Conservation (phyloP, 1,140 invertebrate genomes). For the Glomeris maerens region DNA sequence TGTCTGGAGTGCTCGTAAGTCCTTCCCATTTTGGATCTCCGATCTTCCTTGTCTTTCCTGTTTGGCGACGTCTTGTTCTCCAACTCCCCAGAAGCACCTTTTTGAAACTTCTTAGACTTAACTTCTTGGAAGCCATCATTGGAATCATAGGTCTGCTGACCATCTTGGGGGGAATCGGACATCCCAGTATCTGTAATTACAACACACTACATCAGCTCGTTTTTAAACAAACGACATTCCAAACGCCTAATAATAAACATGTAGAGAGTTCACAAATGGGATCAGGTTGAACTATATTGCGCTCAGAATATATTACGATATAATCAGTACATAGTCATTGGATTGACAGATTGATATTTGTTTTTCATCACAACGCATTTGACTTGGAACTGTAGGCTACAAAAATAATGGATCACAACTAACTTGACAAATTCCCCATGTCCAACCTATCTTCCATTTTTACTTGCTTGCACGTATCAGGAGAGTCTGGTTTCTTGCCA, state of each 20-base stretch:
- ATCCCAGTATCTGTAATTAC: constrained; percentile 24
- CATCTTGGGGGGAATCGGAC: too few relatives aligned
- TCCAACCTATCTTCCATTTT: too few relatives aligned
- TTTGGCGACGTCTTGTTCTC: constrained; percentile 19
- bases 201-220: too few relatives aligned
- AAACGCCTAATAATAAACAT: too few relatives aligned
- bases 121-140: constrained; percentile 78
- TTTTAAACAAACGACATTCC: too few relatives aligned
- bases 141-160: constrained; percentile 36
- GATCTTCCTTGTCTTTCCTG: constrained; percentile 4
- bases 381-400: too few relatives aligned
- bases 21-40: constrained; percentile 2
- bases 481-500: background rate
- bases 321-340: constrained; percentile 2
- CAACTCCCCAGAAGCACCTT: constrained; percentile 27
- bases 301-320: constrained; percentile 1
- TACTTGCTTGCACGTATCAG: constrained; percentile 28
- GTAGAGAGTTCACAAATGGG: too few relatives aligned
- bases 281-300: too few relatives aligned
- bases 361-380: too few relatives aligned
- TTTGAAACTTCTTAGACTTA: constrained; percentile 53
- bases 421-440: too few relatives aligned
- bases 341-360: constrained; percentile 18
- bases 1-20: constrained; percentile 39
- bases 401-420: too few relatives aligned